A percentile compares a stretch with the other conserved stretches of the same genome.
These are phyloP conservation scores for Enteromius unitaeniatus DNA, from an alignment of 2,797 vertebrate species.

Conservation along the genomic window DNA sequence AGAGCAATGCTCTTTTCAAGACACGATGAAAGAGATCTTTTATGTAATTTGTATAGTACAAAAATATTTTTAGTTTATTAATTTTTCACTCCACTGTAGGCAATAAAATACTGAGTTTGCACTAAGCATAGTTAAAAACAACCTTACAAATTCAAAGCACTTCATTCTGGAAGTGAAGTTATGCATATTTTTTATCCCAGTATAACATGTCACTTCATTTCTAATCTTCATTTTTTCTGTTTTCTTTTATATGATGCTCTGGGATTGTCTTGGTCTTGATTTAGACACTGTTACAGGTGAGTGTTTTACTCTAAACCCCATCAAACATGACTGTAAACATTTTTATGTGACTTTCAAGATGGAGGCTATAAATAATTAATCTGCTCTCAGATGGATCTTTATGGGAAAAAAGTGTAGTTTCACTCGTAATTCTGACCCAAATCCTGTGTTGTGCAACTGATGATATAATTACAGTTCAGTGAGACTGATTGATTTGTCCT, in stretches of 20 bases:
- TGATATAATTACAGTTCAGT: constrained; percentile 22
- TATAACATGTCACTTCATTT: background rate
- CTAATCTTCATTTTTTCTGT: constrained; percentile 53
- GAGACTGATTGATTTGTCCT: constrained; percentile 27
- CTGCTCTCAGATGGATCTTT: background rate
- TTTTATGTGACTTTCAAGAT: background rate
- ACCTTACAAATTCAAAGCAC: background rate
- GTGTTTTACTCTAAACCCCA: constrained; percentile 53
- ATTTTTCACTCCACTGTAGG: background rate
- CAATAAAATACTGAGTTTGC: background rate
- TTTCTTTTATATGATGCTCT: constrained; percentile 15
- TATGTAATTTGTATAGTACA: background rate
- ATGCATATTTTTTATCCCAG: background rate
- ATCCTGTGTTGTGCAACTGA: constrained; percentile 51
- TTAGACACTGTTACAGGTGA: constrained; percentile 95
- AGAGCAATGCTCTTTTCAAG: background rate
- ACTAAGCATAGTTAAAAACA: background rate
- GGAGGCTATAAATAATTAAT: constrained; percentile 7
- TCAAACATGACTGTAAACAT: background rate
- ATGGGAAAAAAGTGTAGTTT: background rate
- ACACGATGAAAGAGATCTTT: background rate
- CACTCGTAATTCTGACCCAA: background rate
- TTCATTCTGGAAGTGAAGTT: background rate
- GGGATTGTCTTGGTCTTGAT: constrained; percentile 29
- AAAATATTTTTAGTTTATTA: background rate